A percentile compares a stretch with the other conserved stretches of the same genome.
phyloP scores from a whole-genome alignment of 2,888 invertebrate species.

The Malachius bipustulatus region DNA sequence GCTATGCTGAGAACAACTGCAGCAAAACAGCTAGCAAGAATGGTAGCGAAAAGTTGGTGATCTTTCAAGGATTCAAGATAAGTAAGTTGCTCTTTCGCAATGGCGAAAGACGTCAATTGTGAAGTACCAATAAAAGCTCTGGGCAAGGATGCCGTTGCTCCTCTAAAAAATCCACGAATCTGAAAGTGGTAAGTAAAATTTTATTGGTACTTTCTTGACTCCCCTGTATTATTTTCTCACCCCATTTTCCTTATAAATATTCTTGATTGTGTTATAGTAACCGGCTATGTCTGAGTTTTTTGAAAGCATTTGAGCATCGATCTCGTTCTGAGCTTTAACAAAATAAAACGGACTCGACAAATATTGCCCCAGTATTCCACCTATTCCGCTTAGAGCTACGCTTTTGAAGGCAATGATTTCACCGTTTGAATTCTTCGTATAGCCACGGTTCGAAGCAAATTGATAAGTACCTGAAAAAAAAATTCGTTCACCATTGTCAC shows the following conservation, averaged over 20 bases:
- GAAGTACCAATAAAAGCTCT: slow-evolving; percentile 66
- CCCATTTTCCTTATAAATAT: slow-evolving; percentile 43
- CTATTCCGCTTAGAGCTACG: slow-evolving; percentile 43
- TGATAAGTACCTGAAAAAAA: slow-evolving; percentile 27
- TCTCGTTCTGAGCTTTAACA: slow-evolving; percentile 59
- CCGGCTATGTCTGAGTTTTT: slow-evolving; percentile 49
- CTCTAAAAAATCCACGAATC: slow-evolving; percentile 61
- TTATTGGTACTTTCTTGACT: not conserved
- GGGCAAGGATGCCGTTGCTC: slow-evolving; percentile 59
- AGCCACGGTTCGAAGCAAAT: slow-evolving; percentile 25
- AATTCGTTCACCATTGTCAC: no score
- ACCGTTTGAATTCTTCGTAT: slow-evolving; percentile 40
- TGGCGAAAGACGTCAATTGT: slow-evolving; percentile 70
- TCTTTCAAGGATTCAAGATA: slow-evolving; percentile 28
- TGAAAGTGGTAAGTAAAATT: slow-evolving; percentile 16
- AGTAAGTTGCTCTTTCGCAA: slow-evolving; percentile 41
- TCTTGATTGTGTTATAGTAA: slow-evolving; percentile 39
- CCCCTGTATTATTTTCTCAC: slow-evolving; percentile 27
- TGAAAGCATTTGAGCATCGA: slow-evolving; percentile 8
- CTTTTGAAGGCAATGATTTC: slow-evolving; percentile 39
- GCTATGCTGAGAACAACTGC: slow-evolving; percentile 60
- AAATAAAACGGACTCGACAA: slow-evolving; percentile 66
- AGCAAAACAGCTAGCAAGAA: slow-evolving; percentile 59
- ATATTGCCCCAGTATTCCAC: slow-evolving; percentile 57
- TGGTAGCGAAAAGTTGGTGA: slow-evolving; percentile 44